Base-by-base conservation (phyloP, 2,797 vertebrate genomes). In the Danio aesculapii region DNA sequence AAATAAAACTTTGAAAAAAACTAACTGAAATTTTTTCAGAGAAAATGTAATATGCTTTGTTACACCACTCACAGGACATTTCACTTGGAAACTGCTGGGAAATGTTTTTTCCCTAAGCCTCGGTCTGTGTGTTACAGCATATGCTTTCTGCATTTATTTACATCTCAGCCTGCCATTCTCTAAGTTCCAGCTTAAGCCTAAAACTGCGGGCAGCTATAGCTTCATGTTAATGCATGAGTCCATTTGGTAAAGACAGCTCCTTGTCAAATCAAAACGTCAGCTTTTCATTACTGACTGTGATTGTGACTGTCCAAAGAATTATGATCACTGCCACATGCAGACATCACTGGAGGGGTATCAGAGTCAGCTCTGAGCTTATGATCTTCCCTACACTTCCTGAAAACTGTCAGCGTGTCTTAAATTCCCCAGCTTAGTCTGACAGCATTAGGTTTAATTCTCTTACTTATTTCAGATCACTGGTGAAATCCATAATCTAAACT, bases 261-360 rank as follows among this genome's bases (percentile, higher is more conserved):
- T 64, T 82, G 80, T 84, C 75, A 74, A 68, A 57, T 83, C 62
- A 73, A 69, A 74, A 50, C 55, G 71, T 84, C 79, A 81, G n/a
- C 39, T 67, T 55, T 77, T 69, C 19, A 77, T 84, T 81, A 84
- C 67, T 53, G 58, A 55, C 13, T 67, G 61, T 77, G 78, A 70
- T 68, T 67, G 75, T 68, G 69, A 68, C 68, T 77, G 59, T 77
- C 77, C 44, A 68, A 75, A 55, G 74, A 39, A 84, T 81, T 77
- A 77, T 57, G 47, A 19, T 55, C 68, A 77, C 41, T 62, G 50
- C 73, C 72, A 57, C 43, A 76, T 10, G 12, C 72, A 70, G 21
- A 73, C 74, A 73, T 62, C 46, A 49, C 61, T 55, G 30, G 6
- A 67, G 52, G 72, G 66, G 30, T 11, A 39, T 52, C 58, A 67